Percentiles rank a stretch among this genome's conserved stretches.
These are phyloP conservation scores for Galaxias olidus DNA, from an alignment of 2,797 vertebrate species.

Conservation along the genomic window DNA sequence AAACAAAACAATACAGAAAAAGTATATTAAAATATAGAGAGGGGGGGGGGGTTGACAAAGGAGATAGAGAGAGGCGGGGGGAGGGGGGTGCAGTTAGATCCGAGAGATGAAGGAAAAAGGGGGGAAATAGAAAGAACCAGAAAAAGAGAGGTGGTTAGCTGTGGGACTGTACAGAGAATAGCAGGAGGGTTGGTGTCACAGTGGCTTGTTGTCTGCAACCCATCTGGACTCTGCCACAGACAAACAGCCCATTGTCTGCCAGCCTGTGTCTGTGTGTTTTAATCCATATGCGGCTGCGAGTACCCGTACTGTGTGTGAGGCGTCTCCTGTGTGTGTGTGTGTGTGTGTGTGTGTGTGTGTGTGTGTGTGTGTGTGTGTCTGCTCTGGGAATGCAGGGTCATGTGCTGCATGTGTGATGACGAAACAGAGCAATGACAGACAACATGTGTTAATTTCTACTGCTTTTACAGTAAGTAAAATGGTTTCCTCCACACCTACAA, in stretches of 20 bases:
- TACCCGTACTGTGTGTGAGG: not conserved
- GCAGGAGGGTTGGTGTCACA: too few species aligned
- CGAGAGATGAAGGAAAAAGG: too few species aligned
- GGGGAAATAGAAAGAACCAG: too few species aligned
- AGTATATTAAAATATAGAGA: too few species aligned
- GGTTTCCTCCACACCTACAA: too few species aligned
- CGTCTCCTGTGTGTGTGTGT: constrained; percentile 3
- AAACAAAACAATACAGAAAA: too few species aligned
- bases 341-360: constrained; percentile 14
- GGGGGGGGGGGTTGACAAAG: too few species aligned
- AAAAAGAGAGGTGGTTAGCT: too few species aligned
- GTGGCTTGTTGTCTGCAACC: constrained; percentile 3
- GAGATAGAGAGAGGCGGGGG: too few species aligned
- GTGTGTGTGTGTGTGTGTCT: not conserved
- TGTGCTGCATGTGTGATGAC: not conserved
- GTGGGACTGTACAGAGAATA: too few species aligned
- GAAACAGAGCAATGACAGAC: not conserved
- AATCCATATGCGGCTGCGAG: not conserved
- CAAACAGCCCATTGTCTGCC: constrained; percentile 59
- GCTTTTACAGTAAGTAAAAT: not conserved
- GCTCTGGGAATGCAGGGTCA: constrained; percentile 1
- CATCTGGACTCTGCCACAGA: constrained; percentile 50
- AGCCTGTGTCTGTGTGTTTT: not conserved
- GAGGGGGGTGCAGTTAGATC: too few species aligned
- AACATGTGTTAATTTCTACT: not conserved